Evolutionary conservation across 2,113 vertebrate species (phyloP).

Genomic region (Amblyornis subalaris): DNA sequence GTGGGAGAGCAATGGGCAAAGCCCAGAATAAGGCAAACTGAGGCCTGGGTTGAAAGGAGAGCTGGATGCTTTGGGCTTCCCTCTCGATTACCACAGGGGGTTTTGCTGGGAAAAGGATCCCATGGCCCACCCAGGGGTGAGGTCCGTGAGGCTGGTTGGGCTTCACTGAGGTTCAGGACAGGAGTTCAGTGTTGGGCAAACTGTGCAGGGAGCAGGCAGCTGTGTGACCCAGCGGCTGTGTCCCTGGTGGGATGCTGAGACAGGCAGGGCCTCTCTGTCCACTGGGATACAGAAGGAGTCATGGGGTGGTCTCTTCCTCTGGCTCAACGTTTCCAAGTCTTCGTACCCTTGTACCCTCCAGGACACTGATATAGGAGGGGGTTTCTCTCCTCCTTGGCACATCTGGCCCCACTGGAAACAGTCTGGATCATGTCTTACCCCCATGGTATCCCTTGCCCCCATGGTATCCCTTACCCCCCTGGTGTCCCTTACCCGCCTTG

Average conservation of each 20-base stretch:
- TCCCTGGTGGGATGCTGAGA: neutral
- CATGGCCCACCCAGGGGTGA: neutral
- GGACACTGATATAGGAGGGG: neutral
- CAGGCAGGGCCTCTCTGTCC: neutral
- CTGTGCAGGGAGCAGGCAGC: neutral
- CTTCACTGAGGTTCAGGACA: neutral
- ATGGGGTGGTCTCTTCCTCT: neutral
- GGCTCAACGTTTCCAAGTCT: neutral
- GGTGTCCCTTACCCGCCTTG: neutral
- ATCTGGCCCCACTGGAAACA: neutral
- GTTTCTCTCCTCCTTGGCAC: neutral
- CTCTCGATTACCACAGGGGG: neutral
- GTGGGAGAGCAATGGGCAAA: neutral
- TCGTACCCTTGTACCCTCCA: accelerated
- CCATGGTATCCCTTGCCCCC: too few species aligned
- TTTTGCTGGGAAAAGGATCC: neutral
- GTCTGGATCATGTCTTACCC: neutral
- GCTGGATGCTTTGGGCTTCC: neutral
- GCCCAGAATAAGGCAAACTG: neutral
- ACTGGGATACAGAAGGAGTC: neutral
- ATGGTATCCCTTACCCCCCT: neutral
- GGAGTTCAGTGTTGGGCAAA: neutral
- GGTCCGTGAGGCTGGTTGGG: neutral
- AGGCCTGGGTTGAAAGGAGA: neutral
- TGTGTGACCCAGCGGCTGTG: neutral